These are phyloP conservation scores for Gandaritis pyraliata DNA, from an alignment of 2,888 invertebrate species.

Conservation along the genomic window DNA sequence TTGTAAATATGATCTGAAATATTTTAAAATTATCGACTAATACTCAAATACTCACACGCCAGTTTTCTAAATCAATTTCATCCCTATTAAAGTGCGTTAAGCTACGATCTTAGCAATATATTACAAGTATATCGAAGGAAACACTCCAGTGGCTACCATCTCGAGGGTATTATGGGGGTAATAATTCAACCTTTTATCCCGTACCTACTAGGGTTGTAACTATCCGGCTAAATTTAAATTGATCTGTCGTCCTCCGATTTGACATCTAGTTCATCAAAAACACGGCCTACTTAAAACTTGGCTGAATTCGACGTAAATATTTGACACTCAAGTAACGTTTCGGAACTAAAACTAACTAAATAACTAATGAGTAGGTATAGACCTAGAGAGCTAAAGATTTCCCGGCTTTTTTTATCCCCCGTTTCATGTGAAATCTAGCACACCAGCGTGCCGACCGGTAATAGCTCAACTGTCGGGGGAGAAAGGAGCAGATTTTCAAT, in stretches of 20 bases:
- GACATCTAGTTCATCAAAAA: not conserved
- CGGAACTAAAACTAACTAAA: too few species aligned
- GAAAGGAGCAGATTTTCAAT: conserved; percentile 39
- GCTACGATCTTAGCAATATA: conserved; percentile 20
- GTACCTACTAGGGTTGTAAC: conserved; percentile 11
- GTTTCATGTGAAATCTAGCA: not conserved
- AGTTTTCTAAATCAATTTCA: not conserved
- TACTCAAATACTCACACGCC: not conserved
- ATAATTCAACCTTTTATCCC: conserved; percentile 36
- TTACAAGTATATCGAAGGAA: conserved; percentile 33
- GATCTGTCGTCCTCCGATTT: too few species aligned
- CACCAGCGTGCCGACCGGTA: conserved; percentile 24
- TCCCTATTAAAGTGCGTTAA: conserved; percentile 11
- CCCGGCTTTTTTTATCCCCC: not conserved
- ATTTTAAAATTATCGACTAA: not conserved
- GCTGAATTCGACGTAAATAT: too few species aligned
- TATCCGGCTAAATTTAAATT: not conserved
- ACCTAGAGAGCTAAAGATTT: too few species aligned
- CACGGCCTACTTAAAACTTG: not conserved
- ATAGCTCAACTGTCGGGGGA: conserved; percentile 39
- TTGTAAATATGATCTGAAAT: too few species aligned
- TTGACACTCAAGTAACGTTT: too few species aligned
- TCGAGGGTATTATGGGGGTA: conserved; percentile 23
- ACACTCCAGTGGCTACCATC: conserved; percentile 21
- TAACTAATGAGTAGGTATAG: too few species aligned